Evolutionary conservation across 1,140 invertebrate species (phyloP), one percentile per base, ranked within the genome.

Genomic region (Mycetomoellerius zeteki): DNA sequence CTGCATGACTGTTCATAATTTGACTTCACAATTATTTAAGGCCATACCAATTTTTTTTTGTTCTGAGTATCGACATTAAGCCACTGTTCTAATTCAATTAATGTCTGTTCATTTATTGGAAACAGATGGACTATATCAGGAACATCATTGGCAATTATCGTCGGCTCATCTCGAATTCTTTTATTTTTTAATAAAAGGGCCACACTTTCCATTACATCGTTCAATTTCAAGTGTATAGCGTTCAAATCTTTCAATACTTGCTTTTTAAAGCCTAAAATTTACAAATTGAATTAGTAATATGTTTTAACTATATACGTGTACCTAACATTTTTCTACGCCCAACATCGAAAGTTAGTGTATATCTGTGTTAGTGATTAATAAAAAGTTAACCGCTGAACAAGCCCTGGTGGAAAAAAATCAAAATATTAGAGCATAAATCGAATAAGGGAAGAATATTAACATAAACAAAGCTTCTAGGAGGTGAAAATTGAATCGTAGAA

Each of bases 211-310:
- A 54, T 52, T 4, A 72, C 5, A 72, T 54, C 50, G 27, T 72
- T 54, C 50, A 72, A 50, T 72, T 72, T 72, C 6, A 72, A 50
- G 52, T 75, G 72, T 19, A 75, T 56, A 56, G 54, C 54, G n/a
- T 75, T 54, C 14, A 75, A 27, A n/a, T 75, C 72, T 58, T 56
- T 75, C 52, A 75, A 75, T 19, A 75, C 30, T 58, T 75, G 72
- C n/a, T 75, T 75, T 50, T 56, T 0, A 75, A 56, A 75, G 19
- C 24, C 72, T 75, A 75, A 56, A 72, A 72, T 72, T 37, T 65
- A 64, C 30, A 65, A 65, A 52, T 16, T 33, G 60, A 65, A 65
- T 65, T 37, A 64, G 65, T 67, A 47, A 19, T 69, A 69, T 69
- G 47, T 69, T 69, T 47, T 69, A 69, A 69, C 50, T 4, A 10